Conservation (phyloP, 2,888 invertebrate genomes). For the Rhodophaea formosa region DNA sequence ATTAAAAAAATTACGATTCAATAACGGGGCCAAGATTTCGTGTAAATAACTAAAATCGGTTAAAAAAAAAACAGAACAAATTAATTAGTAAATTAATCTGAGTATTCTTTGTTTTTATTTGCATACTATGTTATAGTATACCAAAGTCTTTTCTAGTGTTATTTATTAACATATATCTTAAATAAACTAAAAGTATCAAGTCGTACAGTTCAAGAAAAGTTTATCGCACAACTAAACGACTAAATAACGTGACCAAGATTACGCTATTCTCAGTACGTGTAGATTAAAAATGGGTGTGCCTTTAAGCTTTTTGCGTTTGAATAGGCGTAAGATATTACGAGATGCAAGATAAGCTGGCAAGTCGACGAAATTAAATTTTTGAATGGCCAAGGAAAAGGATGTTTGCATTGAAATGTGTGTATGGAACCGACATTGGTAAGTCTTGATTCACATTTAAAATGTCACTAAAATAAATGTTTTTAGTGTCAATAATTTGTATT, state of each 20-base stretch:
- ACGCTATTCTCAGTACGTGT: slow-evolving; percentile 42
- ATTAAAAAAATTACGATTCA: background rate
- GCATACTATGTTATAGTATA: too few species aligned
- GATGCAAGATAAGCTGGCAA: slow-evolving; percentile 1
- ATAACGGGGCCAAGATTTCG: too few species aligned
- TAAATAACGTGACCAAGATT: slow-evolving; percentile 62
- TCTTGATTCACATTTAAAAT: too few species aligned
- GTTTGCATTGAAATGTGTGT: background rate
- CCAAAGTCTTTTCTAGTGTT: too few species aligned
- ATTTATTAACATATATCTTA: background rate
- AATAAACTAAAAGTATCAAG: slow-evolving; percentile 58
- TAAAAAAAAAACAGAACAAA: too few species aligned
- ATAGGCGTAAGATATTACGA: slow-evolving; percentile 22
- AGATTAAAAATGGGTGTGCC: slow-evolving; percentile 51
- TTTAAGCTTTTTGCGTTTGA: slow-evolving; percentile 34
- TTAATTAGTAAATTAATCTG: too few species aligned
- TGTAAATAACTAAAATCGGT: too few species aligned
- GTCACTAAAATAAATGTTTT: too few species aligned
- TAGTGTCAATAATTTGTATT: too few species aligned
- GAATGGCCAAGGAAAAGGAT: slow-evolving; percentile 13
- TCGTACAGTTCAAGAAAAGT: slow-evolving; percentile 44
- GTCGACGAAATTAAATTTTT: slow-evolving; percentile 13
- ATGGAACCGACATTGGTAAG: background rate
- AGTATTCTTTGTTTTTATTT: too few species aligned
- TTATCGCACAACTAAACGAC: slow-evolving; percentile 64